Percentiles rank a stretch among this genome's conserved stretches.
Evolutionary conservation across 2,888 invertebrate species (phyloP).

Genomic region (Osmoderma eremita): DNA sequence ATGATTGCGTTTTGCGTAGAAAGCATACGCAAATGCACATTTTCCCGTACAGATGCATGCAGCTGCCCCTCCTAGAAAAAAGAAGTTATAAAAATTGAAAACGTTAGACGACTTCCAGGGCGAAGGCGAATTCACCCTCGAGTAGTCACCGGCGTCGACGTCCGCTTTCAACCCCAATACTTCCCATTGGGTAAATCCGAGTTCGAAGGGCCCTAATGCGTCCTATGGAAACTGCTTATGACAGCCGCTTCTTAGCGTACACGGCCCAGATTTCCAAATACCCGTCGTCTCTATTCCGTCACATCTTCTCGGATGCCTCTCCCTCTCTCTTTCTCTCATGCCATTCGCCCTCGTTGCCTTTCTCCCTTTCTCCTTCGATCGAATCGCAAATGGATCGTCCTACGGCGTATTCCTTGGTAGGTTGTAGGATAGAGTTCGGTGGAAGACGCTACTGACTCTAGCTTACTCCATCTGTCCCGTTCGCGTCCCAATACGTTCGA

Average conservation of each 20-base stretch:
- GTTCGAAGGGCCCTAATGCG: constrained; percentile 26
- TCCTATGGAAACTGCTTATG: constrained; percentile 40
- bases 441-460: constrained; percentile 10
- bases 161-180: constrained; percentile 27
- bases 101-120: constrained; percentile 23
- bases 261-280: constrained; percentile 35
- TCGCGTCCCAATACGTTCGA: constrained; percentile 14
- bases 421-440: neutral
- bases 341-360: neutral
- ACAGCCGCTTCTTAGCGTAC: constrained; percentile 36
- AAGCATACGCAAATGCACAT: too few species aligned
- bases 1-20: too few species aligned
- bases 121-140: constrained; percentile 24
- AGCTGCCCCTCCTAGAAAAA: neutral
- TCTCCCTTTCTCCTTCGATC: neutral
- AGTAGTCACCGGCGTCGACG: neutral
- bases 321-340: neutral
- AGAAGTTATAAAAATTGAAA: constrained; percentile 29
- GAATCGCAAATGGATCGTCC: neutral
- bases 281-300: constrained; percentile 30
- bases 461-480: constrained; percentile 7
- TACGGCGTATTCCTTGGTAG: too few species aligned
- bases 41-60: too few species aligned
- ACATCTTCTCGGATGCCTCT: constrained; percentile 11
- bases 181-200: constrained; percentile 28